Evolutionary conservation across 1,140 invertebrate genomes (phyloP), one percentile per base, ranked within the genome.

Genomic region (Cephus cinctus): DNA sequence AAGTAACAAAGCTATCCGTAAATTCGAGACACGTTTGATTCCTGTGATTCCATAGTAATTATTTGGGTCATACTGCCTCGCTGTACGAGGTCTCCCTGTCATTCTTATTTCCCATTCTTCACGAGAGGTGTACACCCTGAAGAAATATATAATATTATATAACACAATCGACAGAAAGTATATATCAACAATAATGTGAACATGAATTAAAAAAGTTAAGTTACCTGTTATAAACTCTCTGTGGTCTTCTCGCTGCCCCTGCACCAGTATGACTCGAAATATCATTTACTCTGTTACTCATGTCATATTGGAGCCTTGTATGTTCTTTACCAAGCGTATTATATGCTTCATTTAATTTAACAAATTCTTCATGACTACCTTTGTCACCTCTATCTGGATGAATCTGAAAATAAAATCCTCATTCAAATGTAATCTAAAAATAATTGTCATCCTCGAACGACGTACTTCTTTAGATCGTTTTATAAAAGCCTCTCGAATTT

Each of bases 21-120:
- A 65, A 64, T 85, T 85, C 1, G 81, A 75, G 1, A 84, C 53
- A 53, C 73, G 79, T 43, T 77, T 77, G 0, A 82, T 23, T 3
- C 82, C 82, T 54, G 71, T 75, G 0, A 83, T 73, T 3, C 82
- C 81, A 76, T 85, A 86, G 54, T 83, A 84, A 2, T 50, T 32
- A 39, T 38, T 14, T 5, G 15, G 8, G 18, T 12, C 34, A 36
- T 12, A 34, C 20, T 50, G 38, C 4, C 43, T 36, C 27, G n/a
- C n/a, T n/a, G n/a, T n/a, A n/a, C n/a, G n/a, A n/a, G n/a, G n/a
- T n/a, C n/a, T n/a, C n/a, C n/a, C n/a, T n/a, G n/a, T n/a, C n/a
- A n/a, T n/a, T n/a, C n/a, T n/a, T n/a, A n/a, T n/a, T n/a, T n/a
- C n/a, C n/a, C n/a, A n/a, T n/a, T 38, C 42, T 20, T 54, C 41